A percentile compares a stretch with the other conserved stretches of the same genome.
Conservation (phyloP, 1,140 invertebrate species). For the Diprion similis region DNA sequence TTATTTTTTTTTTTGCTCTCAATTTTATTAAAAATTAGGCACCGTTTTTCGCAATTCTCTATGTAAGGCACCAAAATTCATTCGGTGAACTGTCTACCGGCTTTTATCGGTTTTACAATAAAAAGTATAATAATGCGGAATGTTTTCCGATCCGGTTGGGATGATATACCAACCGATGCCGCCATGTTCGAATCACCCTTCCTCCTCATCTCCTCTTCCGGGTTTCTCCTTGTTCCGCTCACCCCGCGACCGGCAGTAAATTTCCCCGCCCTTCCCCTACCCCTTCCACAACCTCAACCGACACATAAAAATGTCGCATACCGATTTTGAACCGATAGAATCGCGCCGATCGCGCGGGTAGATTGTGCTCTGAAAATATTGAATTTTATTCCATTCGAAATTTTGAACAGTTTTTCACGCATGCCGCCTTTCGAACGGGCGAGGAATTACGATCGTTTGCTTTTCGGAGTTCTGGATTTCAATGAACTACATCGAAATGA, state of each 20-base stretch:
- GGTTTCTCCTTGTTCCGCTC: slow-evolving; percentile 17
- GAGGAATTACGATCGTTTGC: too few relatives aligned
- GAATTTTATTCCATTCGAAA: too few relatives aligned
- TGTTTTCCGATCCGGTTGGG: slow-evolving; percentile 40
- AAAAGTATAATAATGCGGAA: slow-evolving; percentile 44
- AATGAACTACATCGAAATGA: too few relatives aligned
- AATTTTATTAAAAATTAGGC: too few relatives aligned
- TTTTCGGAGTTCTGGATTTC: too few relatives aligned
- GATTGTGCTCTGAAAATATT: not conserved
- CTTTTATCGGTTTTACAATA: slow-evolving; percentile 44
- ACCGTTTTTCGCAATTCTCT: too few relatives aligned
- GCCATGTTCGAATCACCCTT: slow-evolving; percentile 24
- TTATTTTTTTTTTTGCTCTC: not conserved
- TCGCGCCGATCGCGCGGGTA: slow-evolving; percentile 28
- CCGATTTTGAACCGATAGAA: slow-evolving; percentile 41
- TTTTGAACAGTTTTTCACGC: too few relatives aligned
- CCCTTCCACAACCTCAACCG: slow-evolving; percentile 5
- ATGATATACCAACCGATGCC: slow-evolving; percentile 34
- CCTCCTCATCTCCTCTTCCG: not conserved
- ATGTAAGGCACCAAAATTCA: not conserved
- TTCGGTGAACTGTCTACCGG: slow-evolving; percentile 29
- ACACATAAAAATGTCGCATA: slow-evolving; percentile 44
- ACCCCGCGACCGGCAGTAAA: slow-evolving; percentile 36
- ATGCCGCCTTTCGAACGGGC: too few relatives aligned
- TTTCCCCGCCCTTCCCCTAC: slow-evolving; percentile 34